Evolutionary conservation across 2,113 vertebrate genomes (phyloP).

Genomic region (Holacanthus passer): DNA sequence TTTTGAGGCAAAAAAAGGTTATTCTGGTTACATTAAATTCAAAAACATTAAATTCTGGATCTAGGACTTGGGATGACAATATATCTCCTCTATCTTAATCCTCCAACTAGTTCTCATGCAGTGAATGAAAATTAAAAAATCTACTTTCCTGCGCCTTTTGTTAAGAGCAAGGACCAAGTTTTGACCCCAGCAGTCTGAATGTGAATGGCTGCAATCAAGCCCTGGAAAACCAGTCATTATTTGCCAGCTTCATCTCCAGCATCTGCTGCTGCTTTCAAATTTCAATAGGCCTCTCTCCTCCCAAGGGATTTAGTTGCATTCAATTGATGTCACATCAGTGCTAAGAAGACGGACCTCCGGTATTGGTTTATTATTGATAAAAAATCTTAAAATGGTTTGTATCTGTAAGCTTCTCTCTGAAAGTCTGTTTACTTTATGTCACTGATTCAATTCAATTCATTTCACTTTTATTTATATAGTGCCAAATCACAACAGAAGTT

Average conservation of each 20-base stretch:
- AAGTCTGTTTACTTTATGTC: not conserved
- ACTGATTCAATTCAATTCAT: too few species aligned
- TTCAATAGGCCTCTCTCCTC: conserved; percentile 7
- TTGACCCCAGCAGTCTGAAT: conserved; percentile 38
- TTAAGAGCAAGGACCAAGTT: conserved; percentile 15
- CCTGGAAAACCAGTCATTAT: conserved; percentile 42
- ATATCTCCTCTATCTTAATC: not conserved
- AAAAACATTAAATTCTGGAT: not conserved
- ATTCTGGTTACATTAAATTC: not conserved
- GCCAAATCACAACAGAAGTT: too few species aligned
- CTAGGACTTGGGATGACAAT: not conserved
- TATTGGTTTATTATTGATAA: not conserved
- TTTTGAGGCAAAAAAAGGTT: not conserved
- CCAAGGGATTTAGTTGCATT: conserved; percentile 7
- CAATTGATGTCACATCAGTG: not conserved
- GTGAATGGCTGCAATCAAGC: conserved; percentile 55
- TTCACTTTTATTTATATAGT: too few species aligned
- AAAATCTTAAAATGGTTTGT: not conserved
- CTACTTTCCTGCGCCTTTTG: conserved; percentile 20
- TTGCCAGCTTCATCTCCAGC: conserved; percentile 35
- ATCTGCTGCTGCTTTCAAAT: conserved; percentile 39
- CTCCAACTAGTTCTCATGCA: not conserved
- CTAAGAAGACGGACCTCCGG: not conserved
- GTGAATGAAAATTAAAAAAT: not conserved
- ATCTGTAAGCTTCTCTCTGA: not conserved